Base-by-base conservation (phyloP, 2,888 invertebrate genomes). In the Tipula unca region DNA sequence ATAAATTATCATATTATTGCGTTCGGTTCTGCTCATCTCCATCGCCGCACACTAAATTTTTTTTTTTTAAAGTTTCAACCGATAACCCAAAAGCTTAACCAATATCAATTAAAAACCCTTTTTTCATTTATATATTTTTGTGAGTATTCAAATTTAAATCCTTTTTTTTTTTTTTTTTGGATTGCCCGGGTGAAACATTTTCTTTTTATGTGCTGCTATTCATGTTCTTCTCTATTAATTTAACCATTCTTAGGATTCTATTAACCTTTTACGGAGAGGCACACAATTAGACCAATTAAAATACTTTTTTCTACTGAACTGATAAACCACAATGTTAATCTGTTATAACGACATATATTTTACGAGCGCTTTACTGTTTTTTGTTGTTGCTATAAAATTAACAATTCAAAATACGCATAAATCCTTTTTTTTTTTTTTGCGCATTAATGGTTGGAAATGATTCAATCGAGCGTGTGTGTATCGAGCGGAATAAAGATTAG, bases 341-440 rank as follows among this genome's bases (percentile, higher is more conserved):
- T 69, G 69, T 69, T 69, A 69, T 69, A 69, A 69, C 69, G 69
- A 69, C 69, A 69, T 69, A n/a, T n/a, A 69, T 69, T 69, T 69
- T 69, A 69, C 69, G 25, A 69, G 69, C 25, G 25, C 25, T 69
- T 69, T 69, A 69, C 69, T 69, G 25, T 25, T 69, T n/a, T 2
- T 69, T 69, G 20, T 69, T 25, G 69, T 69, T 69, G 69, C 10
- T 25, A 20, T 25, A 10, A 69, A 69, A 69, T 69, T 69, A 25
- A 69, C 69, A 69, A 69, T 69, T 69, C 25, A 69, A 69, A 69
- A 69, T 69, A 69, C 20, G 69, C 25, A 69, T 69, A 69, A 69
- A 69, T 69, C 69, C 69, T 25, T 69, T 69, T 69, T 69, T 25
- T 69, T 25, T 69, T 69, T 69, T 69, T 25, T 69, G 25, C 25